phyloP scores from a whole-genome alignment of 2,113 vertebrate species.

The Grantiella picta region DNA sequence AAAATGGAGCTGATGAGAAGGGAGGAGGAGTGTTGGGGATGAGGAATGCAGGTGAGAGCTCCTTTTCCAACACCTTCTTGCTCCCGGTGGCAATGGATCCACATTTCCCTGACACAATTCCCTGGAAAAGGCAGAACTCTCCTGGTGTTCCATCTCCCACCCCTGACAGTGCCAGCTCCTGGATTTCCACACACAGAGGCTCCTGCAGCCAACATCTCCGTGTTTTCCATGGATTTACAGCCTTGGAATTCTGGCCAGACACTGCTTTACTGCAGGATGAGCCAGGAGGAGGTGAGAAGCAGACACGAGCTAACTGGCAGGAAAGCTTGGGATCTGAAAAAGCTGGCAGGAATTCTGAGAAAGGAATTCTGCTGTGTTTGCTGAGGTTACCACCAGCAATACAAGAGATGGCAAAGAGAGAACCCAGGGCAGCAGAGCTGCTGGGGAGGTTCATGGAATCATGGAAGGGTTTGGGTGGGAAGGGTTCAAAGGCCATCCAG shows the following conservation, averaged over 20 bases:
- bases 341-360: neutral
- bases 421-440: neutral
- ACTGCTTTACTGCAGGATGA: neutral
- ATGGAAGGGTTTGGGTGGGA: neutral
- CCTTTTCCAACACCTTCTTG: neutral
- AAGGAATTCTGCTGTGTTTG: neutral
- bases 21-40: neutral
- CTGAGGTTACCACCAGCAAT: neutral
- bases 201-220: accelerated
- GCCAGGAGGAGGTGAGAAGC: neutral
- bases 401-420: neutral
- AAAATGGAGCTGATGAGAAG: neutral
- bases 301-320: neutral
- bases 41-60: neutral
- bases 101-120: accelerated
- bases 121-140: neutral
- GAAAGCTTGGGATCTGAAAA: neutral
- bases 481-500: accelerated
- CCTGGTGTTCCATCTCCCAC: neutral
- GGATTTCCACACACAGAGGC: neutral
- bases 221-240: neutral
- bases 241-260: neutral
- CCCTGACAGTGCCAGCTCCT: accelerated
- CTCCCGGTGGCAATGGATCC: neutral
- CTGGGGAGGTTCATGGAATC: neutral